Percentiles rank a stretch among this genome's conserved stretches.
Evolutionary conservation across 2,888 invertebrate genomes (phyloP).

Genomic region (Escarpia spicata): DNA sequence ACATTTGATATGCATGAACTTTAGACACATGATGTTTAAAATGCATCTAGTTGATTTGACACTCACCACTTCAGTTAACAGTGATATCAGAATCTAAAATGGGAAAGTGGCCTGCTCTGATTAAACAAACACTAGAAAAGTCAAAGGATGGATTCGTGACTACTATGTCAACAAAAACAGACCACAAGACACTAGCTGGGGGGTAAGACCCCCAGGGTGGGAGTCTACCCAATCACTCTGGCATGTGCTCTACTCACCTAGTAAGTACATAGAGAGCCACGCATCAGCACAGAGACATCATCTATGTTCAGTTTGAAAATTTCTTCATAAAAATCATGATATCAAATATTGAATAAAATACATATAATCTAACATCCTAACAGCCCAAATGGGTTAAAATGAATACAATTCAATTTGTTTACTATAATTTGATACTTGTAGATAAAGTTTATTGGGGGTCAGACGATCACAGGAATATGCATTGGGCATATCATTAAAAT

Average conservation of each 20-base stretch:
- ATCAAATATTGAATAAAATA: background rate
- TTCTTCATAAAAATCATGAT: background rate
- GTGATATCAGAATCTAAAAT: background rate
- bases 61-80: no score
- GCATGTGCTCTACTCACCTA: background rate
- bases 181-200: background rate
- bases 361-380: background rate
- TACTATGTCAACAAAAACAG: background rate
- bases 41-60: no score
- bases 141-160: background rate
- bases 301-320: background rate
- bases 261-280: background rate
- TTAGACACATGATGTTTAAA: no score
- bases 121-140: background rate
- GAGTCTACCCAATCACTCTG: background rate
- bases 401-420: no score
- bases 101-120: background rate
- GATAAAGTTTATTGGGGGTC: no score
- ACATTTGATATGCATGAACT: no score
- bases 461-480: no score
- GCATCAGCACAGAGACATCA: background rate
- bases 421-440: no score
- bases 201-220: background rate
- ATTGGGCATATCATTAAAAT: no score
- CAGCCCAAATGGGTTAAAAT: no score